Base-by-base conservation (phyloP, 2,797 vertebrate species). In the Premnoplex brunnescens region DNA sequence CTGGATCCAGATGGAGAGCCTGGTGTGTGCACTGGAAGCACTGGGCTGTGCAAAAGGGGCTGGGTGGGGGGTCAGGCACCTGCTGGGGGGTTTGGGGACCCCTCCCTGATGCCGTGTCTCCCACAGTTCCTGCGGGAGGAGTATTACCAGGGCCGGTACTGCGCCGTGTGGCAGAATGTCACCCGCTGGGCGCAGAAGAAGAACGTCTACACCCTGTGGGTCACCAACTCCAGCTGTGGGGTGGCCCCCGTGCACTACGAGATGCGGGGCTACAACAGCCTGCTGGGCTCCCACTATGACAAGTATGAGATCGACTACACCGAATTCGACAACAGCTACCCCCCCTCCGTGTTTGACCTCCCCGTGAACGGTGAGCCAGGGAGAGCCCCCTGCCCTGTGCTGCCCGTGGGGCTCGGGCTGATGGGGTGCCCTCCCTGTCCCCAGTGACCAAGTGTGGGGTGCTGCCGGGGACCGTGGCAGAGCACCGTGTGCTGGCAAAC, bases 211-310 rank as follows among this genome's bases (percentile, higher is more conserved):
- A 98, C 98, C 2, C 91, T 98, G 66, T 98, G 98, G 98, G 98
- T 99, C 81, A 97, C 97, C 16, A 97, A 96, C 28, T 91, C 97
- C 41, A 97, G 98, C 88, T 94, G 75, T 1, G 95, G 92, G 2
- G 93, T 93, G 88, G 82, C 97, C 13, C 98, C 98, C 0, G 94
- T 98, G 73, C 98, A 98, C 85, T 98, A 98, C 3, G 98, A 98
- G 97, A 98, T 98, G 98, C 97, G 95, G 76, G 98, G 98, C 12
- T 99, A 98, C 96, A 98, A 99, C 97, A 98, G 97, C 2, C 97
- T 98, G 77, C 96, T 98, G 91, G 98, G 98, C 5, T 99, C 98
- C 68, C 98, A 98, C 96, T 99, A 98, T 2, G 98, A 99, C 97
- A 98, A 99, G 91, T 98, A 98, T 14, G 94, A 99, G 83, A 98